A percentile compares a stretch with the other conserved stretches of the same genome.
phyloP scores from a whole-genome alignment of 1,140 invertebrate species.

The Halesus radiatus region DNA sequence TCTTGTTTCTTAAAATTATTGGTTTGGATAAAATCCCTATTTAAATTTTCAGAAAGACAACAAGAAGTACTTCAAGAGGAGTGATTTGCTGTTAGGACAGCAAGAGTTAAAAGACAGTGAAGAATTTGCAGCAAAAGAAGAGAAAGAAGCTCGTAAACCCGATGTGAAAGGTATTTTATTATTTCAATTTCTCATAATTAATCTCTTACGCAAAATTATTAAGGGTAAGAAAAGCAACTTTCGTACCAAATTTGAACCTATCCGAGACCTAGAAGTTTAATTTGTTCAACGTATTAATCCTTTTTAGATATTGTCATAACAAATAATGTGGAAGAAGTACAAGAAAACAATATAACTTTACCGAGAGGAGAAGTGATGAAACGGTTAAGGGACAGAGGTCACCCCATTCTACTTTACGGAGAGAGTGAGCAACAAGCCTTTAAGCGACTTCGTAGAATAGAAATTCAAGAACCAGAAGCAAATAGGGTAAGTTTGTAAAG shows the following conservation, averaged over 20 bases:
- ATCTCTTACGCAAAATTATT: background rate
- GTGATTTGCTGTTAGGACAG: constrained; percentile 86
- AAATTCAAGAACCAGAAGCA: constrained; percentile 95
- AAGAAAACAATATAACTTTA: constrained; percentile 76
- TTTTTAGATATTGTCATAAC: background rate
- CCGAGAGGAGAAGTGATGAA: constrained; percentile 90
- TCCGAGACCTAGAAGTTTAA: background rate
- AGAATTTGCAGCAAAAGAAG: constrained; percentile 68
- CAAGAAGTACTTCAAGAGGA: constrained; percentile 93
- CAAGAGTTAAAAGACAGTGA: constrained; percentile 84
- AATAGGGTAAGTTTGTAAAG: constrained; percentile 76
- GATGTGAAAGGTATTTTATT: background rate
- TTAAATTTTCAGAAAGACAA: constrained; percentile 73
- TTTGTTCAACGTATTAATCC: too few species aligned
- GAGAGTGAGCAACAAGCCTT: constrained; percentile 94
- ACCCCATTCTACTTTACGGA: constrained; percentile 93
- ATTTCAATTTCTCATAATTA: background rate
- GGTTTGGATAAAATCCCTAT: background rate
- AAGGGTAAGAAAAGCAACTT: background rate
- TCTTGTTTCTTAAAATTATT: too few species aligned
- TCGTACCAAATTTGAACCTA: background rate
- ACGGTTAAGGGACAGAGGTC: constrained; percentile 88
- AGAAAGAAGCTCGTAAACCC: constrained; percentile 51
- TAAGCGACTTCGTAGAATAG: constrained; percentile 87
- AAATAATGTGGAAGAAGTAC: constrained; percentile 61